Conservation (phyloP, 1,140 invertebrate genomes). For the Pachypsylla venusta region DNA sequence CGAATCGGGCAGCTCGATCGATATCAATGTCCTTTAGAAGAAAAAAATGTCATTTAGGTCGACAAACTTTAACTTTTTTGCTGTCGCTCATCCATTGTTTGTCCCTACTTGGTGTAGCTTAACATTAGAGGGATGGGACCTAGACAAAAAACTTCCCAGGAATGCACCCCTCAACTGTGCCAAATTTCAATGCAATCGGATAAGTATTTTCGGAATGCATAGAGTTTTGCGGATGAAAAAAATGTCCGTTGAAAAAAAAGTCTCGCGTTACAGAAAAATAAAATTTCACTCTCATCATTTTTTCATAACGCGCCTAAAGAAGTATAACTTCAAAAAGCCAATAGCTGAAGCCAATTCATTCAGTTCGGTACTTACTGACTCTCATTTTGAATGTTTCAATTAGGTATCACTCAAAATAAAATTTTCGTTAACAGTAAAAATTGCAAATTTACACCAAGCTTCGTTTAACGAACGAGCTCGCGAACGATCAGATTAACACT, state of each 20-base stretch:
- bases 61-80: too few relatives aligned
- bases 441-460: not conserved
- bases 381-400: not conserved
- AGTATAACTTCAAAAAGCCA: not conserved
- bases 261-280: not conserved
- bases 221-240: not conserved
- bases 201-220: not conserved
- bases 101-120: not conserved
- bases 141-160: not conserved
- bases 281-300: not conserved
- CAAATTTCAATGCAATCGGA: not conserved
- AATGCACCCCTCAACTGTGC: not conserved
- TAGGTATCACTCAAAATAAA: not conserved
- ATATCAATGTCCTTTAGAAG: too few relatives aligned
- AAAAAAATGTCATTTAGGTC: too few relatives aligned
- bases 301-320: not conserved
- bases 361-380: constrained; percentile 4
- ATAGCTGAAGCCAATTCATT: too few relatives aligned
- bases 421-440: not conserved
- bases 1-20: too few relatives aligned
- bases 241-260: not conserved
- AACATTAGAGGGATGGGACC: not conserved
- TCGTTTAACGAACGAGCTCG: not conserved
- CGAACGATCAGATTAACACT: not conserved
- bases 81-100: not conserved